Evolutionary conservation across 2,113 vertebrate species (phyloP), one percentile per base, ranked within the genome.

Genomic region (Pluvianellus socialis): DNA sequence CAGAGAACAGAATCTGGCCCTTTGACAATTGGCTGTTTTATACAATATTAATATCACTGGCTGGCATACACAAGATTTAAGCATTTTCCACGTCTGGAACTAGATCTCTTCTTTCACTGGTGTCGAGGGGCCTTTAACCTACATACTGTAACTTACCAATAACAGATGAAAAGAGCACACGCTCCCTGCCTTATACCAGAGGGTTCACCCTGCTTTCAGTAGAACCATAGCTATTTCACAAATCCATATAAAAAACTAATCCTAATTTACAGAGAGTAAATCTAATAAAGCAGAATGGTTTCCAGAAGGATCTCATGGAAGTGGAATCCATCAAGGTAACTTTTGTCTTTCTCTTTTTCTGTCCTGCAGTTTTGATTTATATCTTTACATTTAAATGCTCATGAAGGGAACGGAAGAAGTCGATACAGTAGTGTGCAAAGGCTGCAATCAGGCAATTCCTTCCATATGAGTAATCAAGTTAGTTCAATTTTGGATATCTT

Each of bases 171-270:
- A 94, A 88, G 74, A 92, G 81, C 72, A 75, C 73, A 90, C 35
- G 62, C 55, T 95, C 76, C 66, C 32, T 79, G 74, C 86, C 74
- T 92, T 65, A 4, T 7, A 91, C 45, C 47, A 53, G 52, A 92
- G 79, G 21, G 45, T 55, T 59, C 10, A 79, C 93, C 90, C 95
- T 32, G 87, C 96, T 91, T 96, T 89, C 94, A 96, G 86, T 49
- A 87, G 49, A 88, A 94, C 88, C 47, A 32, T 17, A 90, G 86
- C 94, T 89, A 68, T 96, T 95, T 91, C 90, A 96, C 97, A 98
- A 97, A 98, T 92, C 86, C 79, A 75, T 74, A 94, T 92, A 97
- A 96, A 98, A 96, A 97, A 68, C 82, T 90, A 96, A 97, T 94
- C 96, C 96, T 95, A 94, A 95, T 96, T 97, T 97, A 98, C 59